Percentiles rank a stretch among this genome's conserved stretches.
Evolutionary conservation across 2,888 invertebrate genomes (phyloP).

Genomic region (Coremacera marginata): DNA sequence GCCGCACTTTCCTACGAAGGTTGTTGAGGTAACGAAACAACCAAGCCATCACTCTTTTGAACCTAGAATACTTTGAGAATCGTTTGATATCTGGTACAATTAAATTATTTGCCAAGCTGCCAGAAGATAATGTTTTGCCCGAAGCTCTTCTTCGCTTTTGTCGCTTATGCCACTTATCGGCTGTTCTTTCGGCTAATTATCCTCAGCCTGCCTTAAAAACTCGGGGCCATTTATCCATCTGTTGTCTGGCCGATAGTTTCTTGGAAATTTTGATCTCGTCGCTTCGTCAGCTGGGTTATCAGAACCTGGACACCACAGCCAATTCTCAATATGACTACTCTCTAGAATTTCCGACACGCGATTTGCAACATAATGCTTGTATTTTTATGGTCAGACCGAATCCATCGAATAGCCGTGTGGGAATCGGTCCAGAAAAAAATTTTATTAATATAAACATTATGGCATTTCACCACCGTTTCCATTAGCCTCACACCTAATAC

Average conservation of each 20-base stretch:
- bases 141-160: not conserved
- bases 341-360: not conserved
- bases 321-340: not conserved
- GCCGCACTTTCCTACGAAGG: not conserved
- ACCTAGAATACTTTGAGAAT: not conserved
- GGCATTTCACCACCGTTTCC: not conserved
- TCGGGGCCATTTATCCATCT: too few species aligned
- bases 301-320: not conserved
- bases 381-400: not conserved
- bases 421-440: not conserved
- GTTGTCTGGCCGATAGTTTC: too few species aligned
- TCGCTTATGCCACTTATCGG: not conserved
- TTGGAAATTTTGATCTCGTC: not conserved
- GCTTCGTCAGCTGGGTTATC: not conserved
- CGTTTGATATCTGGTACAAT: not conserved
- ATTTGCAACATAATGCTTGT: not conserved
- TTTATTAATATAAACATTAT: not conserved
- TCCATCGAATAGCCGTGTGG: not conserved
- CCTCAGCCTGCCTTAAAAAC: too few species aligned
- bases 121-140: not conserved
- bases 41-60: not conserved
- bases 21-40: not conserved
- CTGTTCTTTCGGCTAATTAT: not conserved
- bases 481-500: not conserved
- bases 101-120: not conserved